Evolutionary conservation across 1,140 invertebrate genomes (phyloP).

Genomic region (Odontomachus brunneus): DNA sequence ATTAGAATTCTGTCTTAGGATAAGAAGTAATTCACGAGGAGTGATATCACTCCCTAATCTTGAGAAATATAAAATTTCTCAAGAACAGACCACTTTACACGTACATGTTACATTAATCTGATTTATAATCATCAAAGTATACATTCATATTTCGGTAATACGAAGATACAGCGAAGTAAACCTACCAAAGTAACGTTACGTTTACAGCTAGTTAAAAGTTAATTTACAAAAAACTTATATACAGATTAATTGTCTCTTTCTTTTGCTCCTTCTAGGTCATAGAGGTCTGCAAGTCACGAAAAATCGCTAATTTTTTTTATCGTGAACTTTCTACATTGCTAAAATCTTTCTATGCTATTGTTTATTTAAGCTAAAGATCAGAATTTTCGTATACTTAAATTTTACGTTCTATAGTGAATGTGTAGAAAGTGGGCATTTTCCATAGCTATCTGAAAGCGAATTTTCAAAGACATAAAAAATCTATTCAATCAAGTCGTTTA

Average conservation of each 20-base stretch:
- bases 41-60: not conserved
- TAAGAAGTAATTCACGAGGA: slow-evolving; percentile 35
- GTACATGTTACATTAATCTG: slow-evolving; percentile 63
- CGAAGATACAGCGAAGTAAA: slow-evolving; percentile 57
- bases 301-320: not conserved
- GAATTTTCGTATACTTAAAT: not conserved
- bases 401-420: not conserved
- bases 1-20: slow-evolving; percentile 35
- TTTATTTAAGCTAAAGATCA: slow-evolving; percentile 7
- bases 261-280: not conserved
- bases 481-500: too few species aligned
- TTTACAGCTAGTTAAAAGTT: slow-evolving; percentile 65
- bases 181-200: slow-evolving; percentile 32
- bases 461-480: not conserved
- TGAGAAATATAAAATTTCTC: not conserved
- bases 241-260: slow-evolving; percentile 57
- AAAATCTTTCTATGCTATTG: not conserved
- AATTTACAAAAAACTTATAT: slow-evolving; percentile 79
- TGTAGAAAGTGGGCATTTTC: slow-evolving; percentile 7
- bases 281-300: slow-evolving; percentile 49
- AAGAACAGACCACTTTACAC: slow-evolving; percentile 54
- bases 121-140: slow-evolving; percentile 73
- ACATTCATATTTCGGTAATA: slow-evolving; percentile 70
- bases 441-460: not conserved
- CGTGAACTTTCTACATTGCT: not conserved